A percentile compares a stretch with the other conserved stretches of the same genome.
Conservation (phyloP, 2,113 vertebrate species). For the Pterophyllum scalare region DNA sequence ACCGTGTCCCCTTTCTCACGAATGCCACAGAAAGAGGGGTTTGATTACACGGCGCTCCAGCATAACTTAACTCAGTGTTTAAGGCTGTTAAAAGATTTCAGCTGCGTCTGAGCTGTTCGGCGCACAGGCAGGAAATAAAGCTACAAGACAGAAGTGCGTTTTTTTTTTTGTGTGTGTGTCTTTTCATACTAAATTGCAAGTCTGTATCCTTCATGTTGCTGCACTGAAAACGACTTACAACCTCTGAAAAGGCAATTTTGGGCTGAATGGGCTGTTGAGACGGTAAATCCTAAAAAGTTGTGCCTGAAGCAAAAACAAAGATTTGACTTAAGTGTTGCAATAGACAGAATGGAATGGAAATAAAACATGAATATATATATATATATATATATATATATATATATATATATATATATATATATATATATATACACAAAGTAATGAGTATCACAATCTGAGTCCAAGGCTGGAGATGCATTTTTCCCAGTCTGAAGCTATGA, state of each 20-base stretch:
- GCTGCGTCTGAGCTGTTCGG: constrained; percentile 10
- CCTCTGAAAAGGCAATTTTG: constrained; percentile 36
- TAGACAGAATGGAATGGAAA: constrained; percentile 20
- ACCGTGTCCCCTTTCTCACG: background rate
- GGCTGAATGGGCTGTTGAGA: constrained; percentile 28
- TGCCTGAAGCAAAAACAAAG: constrained; percentile 49
- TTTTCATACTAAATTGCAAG: constrained; percentile 38
- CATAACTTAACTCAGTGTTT: background rate
- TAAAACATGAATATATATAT: background rate
- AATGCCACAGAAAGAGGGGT: background rate
- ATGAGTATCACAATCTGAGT: background rate
- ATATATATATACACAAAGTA: background rate
- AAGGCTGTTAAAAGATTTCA: background rate
- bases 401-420: no score
- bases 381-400: no score
- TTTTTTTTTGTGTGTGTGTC: background rate
- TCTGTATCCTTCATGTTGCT: constrained; percentile 33
- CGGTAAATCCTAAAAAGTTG: constrained; percentile 32
- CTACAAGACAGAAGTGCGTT: background rate
- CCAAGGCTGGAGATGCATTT: background rate
- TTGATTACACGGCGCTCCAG: background rate
- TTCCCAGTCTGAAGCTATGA: constrained; percentile 3
- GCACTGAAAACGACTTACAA: constrained; percentile 39
- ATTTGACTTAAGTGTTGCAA: constrained; percentile 42
- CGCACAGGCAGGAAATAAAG: background rate